phyloP scores from a whole-genome alignment of 2,113 vertebrate genomes.

The Sinocyclocheilus anophthalmus region DNA sequence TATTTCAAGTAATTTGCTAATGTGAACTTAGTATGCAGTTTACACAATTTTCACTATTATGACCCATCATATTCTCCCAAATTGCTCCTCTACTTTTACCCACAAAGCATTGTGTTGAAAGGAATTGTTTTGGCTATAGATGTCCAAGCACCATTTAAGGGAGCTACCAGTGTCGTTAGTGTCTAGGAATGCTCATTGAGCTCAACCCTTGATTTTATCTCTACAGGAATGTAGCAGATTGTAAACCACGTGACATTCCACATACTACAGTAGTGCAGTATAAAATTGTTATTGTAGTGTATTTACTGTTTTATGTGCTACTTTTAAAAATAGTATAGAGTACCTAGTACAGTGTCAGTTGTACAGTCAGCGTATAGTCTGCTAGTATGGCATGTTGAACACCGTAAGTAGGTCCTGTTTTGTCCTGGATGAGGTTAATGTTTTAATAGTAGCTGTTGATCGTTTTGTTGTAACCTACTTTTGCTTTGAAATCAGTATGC shows the following conservation, averaged over 20 bases:
- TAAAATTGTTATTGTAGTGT: background rate
- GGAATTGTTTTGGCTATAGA: background rate
- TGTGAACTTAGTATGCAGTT: no score
- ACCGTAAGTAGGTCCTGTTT: background rate
- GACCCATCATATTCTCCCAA: background rate
- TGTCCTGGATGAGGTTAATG: background rate
- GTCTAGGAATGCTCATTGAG: background rate
- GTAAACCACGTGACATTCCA: background rate
- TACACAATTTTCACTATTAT: background rate
- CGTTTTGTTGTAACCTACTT: background rate
- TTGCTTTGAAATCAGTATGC: background rate
- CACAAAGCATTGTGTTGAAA: background rate
- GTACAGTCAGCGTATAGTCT: no score
- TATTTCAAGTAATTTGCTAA: background rate
- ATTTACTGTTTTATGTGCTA: background rate
- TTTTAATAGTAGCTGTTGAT: background rate
- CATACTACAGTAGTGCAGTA: background rate
- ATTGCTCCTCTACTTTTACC: background rate
- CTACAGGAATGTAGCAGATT: constrained; percentile 25
- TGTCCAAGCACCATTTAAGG: background rate
- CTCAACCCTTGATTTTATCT: constrained; percentile 30
- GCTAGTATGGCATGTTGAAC: no score
- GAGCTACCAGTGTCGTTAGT: background rate
- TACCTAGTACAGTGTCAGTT: background rate
- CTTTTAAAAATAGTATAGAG: background rate